Evolutionary conservation across 2,888 invertebrate genomes (phyloP).

Genomic region (Pilophorus perplexus): DNA sequence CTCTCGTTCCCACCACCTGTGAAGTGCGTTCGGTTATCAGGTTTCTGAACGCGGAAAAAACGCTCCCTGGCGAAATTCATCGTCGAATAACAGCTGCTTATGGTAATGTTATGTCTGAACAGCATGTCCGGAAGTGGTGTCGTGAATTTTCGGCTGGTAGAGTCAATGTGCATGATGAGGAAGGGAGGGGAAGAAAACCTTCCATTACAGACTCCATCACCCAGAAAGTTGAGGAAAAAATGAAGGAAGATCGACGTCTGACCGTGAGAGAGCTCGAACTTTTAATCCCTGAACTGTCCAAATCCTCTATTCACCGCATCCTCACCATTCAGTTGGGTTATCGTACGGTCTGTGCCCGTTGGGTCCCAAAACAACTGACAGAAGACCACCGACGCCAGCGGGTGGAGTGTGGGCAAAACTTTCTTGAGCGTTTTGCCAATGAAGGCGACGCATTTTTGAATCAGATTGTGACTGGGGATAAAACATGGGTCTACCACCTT

Average conservation of each 20-base stretch:
- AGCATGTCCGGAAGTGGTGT: neutral
- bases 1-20: too few relatives aligned
- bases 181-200: neutral
- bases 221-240: neutral
- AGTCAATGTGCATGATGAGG: neutral
- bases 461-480: slow-evolving; percentile 1
- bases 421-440: neutral
- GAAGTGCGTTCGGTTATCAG: too few relatives aligned
- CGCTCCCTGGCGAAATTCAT: neutral
- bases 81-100: neutral
- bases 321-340: neutral
- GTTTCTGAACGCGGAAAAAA: neutral
- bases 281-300: neutral
- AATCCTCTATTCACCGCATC: neutral
- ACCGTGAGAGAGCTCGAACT: neutral
- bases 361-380: too few relatives aligned
- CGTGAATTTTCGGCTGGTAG: neutral
- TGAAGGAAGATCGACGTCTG: neutral
- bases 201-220: neutral
- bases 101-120: neutral
- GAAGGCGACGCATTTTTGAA: neutral
- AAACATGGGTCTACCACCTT: neutral
- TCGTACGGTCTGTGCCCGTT: neutral
- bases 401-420: too few relatives aligned
- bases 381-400: too few relatives aligned